Evolutionary conservation across 2,797 vertebrate genomes (phyloP).

Genomic region (Australoheros facetus): DNA sequence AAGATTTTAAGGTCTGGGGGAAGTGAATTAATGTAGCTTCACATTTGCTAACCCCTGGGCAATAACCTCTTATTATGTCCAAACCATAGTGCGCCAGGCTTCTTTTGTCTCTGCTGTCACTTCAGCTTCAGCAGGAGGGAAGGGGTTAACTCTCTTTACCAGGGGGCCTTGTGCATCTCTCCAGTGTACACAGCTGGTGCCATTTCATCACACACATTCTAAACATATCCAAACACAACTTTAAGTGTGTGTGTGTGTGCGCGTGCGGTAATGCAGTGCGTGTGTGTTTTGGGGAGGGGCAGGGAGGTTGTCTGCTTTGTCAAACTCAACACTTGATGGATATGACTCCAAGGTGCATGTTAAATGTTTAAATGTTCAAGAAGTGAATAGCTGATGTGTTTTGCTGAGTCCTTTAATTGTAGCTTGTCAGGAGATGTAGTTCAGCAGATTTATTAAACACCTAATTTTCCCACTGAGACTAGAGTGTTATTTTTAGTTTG

Average conservation of each 20-base stretch:
- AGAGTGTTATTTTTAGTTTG: slow-evolving; percentile 70
- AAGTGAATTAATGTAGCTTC: slow-evolving; percentile 56
- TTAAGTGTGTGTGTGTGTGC: slow-evolving; percentile 35
- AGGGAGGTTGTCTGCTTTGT: slow-evolving; percentile 63
- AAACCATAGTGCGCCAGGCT: slow-evolving; percentile 31
- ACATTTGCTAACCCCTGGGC: slow-evolving; percentile 34
- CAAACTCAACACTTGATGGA: slow-evolving; percentile 71
- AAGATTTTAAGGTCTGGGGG: slow-evolving; percentile 40
- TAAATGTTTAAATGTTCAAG: slow-evolving; percentile 64
- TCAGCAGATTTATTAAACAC: slow-evolving; percentile 78
- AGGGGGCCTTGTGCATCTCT: slow-evolving; percentile 71
- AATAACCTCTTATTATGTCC: slow-evolving; percentile 39
- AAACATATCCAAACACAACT: slow-evolving; percentile 82
- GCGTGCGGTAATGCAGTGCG: background rate
- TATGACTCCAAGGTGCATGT: slow-evolving; percentile 67
- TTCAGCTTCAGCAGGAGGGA: slow-evolving; percentile 56
- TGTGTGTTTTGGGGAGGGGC: slow-evolving; percentile 18
- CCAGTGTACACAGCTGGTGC: slow-evolving; percentile 85
- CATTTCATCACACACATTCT: slow-evolving; percentile 83
- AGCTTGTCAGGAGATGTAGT: slow-evolving; percentile 70
- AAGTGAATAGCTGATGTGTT: slow-evolving; percentile 72
- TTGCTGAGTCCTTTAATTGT: slow-evolving; percentile 70
- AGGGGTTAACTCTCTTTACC: slow-evolving; percentile 77
- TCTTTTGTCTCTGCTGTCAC: slow-evolving; percentile 46
- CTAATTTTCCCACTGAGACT: slow-evolving; percentile 73